A percentile compares a stretch with the other conserved stretches of the same genome.
Evolutionary conservation across 1,140 invertebrate genomes (phyloP).

Genomic region (Drosophila subpulchrella): DNA sequence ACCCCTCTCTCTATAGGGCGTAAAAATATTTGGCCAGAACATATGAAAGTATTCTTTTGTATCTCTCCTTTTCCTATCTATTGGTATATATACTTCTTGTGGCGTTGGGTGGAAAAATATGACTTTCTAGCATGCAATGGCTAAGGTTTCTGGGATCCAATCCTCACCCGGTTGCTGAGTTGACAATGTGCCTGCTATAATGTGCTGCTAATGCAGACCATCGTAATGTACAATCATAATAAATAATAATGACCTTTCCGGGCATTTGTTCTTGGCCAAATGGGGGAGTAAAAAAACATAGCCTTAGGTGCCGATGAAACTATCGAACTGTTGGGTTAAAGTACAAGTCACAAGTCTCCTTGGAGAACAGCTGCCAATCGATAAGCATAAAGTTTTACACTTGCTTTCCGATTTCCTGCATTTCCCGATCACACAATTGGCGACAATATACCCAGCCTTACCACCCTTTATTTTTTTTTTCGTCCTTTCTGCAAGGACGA

Average conservation of each 20-base stretch:
- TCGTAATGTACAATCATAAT: slow-evolving; percentile 79
- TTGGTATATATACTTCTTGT: slow-evolving; percentile 12
- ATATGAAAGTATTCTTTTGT: slow-evolving; percentile 47
- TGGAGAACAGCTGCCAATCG: slow-evolving; percentile 62
- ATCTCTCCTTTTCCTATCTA: background rate
- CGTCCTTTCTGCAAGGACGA: slow-evolving; percentile 9
- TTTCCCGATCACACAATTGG: slow-evolving; percentile 38
- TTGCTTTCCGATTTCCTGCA: slow-evolving; percentile 20
- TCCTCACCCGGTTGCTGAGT: slow-evolving; percentile 29
- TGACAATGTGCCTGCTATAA: slow-evolving; percentile 55
- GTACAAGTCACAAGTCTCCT: slow-evolving; percentile 25
- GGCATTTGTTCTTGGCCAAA: slow-evolving; percentile 21
- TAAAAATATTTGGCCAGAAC: slow-evolving; percentile 48
- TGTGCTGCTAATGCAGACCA: slow-evolving; percentile 71
- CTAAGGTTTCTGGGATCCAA: slow-evolving; percentile 6
- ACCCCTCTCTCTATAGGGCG: background rate
- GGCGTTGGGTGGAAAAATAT: slow-evolving; percentile 57
- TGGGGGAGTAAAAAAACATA: background rate
- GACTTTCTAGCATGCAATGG: slow-evolving; percentile 68
- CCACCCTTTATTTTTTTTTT: background rate
- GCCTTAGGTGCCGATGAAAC: slow-evolving; percentile 34
- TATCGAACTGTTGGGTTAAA: slow-evolving; percentile 47
- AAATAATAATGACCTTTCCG: slow-evolving; percentile 62
- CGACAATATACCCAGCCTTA: slow-evolving; percentile 35
- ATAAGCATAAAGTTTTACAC: slow-evolving; percentile 75